Percentiles rank a stretch among this genome's conserved stretches.
These are phyloP conservation scores for Oscheius sp. DNA, from an alignment of 2,888 invertebrate species.

Conservation along the genomic window DNA sequence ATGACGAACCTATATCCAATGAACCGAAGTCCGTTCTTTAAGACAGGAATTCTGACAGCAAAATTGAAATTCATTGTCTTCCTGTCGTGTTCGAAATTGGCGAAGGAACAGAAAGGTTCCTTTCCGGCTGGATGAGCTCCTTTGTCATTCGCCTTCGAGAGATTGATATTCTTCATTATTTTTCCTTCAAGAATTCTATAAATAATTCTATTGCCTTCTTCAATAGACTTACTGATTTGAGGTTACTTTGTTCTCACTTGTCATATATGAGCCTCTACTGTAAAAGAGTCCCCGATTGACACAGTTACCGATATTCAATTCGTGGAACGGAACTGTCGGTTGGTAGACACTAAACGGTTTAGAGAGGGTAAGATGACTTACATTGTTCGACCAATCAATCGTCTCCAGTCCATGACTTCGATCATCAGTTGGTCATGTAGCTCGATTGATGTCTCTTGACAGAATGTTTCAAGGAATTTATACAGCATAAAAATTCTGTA, in stretches of 20 bases:
- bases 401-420: slow-evolving; percentile 13
- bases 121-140: background rate
- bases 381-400: slow-evolving; percentile 19
- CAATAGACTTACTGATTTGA: slow-evolving; percentile 30
- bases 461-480: slow-evolving; percentile 9
- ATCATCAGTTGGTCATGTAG: slow-evolving; percentile 33
- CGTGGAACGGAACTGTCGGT: slow-evolving; percentile 31
- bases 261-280: slow-evolving; percentile 50
- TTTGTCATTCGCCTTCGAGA: background rate
- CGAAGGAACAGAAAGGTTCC: slow-evolving; percentile 44
- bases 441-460: slow-evolving; percentile 21
- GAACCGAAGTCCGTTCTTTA: slow-evolving; percentile 41
- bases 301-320: slow-evolving; percentile 49
- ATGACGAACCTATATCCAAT: slow-evolving; percentile 44
- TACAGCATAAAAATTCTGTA: background rate
- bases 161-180: background rate
- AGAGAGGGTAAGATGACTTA: background rate
- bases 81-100: slow-evolving; percentile 54
- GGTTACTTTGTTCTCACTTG: slow-evolving; percentile 42
- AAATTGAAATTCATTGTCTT: slow-evolving; percentile 43
- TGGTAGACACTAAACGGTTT: slow-evolving; percentile 42
- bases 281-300: slow-evolving; percentile 51
- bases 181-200: background rate
- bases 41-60: slow-evolving; percentile 35
- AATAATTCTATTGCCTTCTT: background rate